Conservation (phyloP, 2,113 vertebrate genomes). For the Cyprinus carpio region DNA sequence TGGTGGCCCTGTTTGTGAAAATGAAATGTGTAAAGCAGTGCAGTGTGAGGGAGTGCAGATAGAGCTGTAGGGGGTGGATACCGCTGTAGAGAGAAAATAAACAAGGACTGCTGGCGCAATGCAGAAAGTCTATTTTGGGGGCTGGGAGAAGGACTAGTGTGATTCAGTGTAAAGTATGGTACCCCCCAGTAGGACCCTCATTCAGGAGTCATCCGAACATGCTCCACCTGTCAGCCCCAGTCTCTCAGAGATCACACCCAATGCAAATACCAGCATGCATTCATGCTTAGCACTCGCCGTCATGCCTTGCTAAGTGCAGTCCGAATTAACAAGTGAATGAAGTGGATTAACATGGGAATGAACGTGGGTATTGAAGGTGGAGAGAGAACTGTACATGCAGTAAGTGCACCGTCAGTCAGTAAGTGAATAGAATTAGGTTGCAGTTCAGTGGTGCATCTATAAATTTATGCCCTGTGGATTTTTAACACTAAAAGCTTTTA, state of each 20-base stretch:
- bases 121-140: constrained; percentile 53
- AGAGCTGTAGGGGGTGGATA: no score
- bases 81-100: no score
- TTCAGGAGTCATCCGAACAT: constrained; percentile 32
- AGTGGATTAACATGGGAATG: no score
- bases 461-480: constrained; percentile 31
- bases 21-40: constrained; percentile 23
- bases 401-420: constrained; percentile 1
- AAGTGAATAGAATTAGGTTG: constrained; percentile 22
- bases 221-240: no score
- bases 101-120: constrained; percentile 35
- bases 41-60: no score
- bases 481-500: constrained; percentile 39
- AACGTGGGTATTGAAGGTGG: no score
- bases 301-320: background rate
- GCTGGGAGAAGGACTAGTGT: constrained; percentile 21
- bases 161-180: no score
- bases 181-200: constrained; percentile 32
- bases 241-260: background rate
- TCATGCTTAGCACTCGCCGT: constrained; percentile 26
- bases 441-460: constrained; percentile 24
- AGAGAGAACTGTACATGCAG: no score
- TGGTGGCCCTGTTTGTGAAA: constrained; percentile 8
- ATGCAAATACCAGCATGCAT: constrained; percentile 18
- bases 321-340: no score